Evolutionary conservation across 2,797 vertebrate species (phyloP).

Genomic region (Leptatherina wallacei): DNA sequence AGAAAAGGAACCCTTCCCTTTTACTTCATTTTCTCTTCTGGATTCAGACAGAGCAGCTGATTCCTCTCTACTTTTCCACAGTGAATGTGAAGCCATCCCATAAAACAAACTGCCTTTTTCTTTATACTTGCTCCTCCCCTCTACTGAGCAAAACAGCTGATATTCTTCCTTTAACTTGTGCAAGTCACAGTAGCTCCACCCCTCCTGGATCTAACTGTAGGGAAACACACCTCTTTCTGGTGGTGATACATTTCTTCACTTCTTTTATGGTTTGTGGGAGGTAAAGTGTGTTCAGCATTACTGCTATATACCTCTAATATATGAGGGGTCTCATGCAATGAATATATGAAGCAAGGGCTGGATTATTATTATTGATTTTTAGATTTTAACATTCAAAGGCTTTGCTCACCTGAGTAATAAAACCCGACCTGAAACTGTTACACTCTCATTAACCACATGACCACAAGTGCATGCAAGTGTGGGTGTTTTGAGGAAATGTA

Average conservation of each 20-base stretch:
- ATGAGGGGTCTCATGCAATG: too few relatives aligned
- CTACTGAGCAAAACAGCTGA: conserved; percentile 41
- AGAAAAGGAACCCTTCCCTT: conserved; percentile 18
- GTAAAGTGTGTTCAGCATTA: conserved; percentile 17
- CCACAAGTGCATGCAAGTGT: conserved; percentile 3
- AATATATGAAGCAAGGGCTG: too few relatives aligned
- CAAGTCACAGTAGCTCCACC: conserved; percentile 56
- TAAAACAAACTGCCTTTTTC: conserved; percentile 55
- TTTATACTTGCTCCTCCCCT: conserved; percentile 39
- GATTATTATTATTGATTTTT: too few relatives aligned
- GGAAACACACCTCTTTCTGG: conserved; percentile 28
- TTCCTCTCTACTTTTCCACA: conserved; percentile 33
- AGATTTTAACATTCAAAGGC: conserved; percentile 6
- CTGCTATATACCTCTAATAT: neutral
- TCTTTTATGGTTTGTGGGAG: conserved; percentile 2
- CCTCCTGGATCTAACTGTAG: conserved; percentile 16
- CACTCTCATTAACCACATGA: conserved; percentile 11
- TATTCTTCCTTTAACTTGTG: conserved; percentile 55
- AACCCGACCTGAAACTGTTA: conserved; percentile 13
- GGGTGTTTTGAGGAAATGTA: conserved; percentile 32
- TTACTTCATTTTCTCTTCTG: conserved; percentile 20
- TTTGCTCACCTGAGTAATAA: conserved; percentile 14
- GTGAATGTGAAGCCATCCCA: conserved; percentile 29
- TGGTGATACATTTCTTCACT: neutral
- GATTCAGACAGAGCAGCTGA: conserved; percentile 28